phyloP scores from a whole-genome alignment of 2,113 vertebrate species.

The Pyxicephalus adspersus region DNA sequence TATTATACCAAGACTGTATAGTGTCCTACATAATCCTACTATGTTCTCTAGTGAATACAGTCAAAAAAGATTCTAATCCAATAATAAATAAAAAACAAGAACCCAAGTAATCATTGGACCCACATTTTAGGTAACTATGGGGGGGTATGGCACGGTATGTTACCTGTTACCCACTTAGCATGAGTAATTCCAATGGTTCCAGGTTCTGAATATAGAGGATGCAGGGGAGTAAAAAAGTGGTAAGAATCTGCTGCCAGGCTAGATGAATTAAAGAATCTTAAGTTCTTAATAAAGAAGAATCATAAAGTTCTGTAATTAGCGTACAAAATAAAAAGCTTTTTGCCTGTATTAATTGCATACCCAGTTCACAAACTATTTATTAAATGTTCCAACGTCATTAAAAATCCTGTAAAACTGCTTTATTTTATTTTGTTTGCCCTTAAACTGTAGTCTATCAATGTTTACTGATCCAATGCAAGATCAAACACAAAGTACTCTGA shows the following conservation, averaged over 20 bases:
- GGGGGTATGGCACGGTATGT: no score
- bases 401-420: slow-evolving; percentile 34
- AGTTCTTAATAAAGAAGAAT: background rate
- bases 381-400: slow-evolving; percentile 20
- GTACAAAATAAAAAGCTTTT: background rate
- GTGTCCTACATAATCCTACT: no score
- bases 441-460: slow-evolving; percentile 57
- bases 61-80: no score
- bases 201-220: no score
- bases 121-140: no score
- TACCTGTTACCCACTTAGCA: no score
- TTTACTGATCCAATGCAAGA: slow-evolving; percentile 81
- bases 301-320: background rate
- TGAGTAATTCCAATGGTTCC: no score
- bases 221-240: no score
- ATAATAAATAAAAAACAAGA: no score
- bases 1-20: no score
- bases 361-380: background rate
- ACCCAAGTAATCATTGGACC: no score
- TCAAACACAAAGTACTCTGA: slow-evolving; percentile 75
- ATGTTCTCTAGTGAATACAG: no score
- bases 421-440: slow-evolving; percentile 40
- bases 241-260: background rate
- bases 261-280: background rate
- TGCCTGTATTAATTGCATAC: background rate